Base-by-base conservation (phyloP, 2,888 invertebrate genomes). In the Acleris holmiana region DNA sequence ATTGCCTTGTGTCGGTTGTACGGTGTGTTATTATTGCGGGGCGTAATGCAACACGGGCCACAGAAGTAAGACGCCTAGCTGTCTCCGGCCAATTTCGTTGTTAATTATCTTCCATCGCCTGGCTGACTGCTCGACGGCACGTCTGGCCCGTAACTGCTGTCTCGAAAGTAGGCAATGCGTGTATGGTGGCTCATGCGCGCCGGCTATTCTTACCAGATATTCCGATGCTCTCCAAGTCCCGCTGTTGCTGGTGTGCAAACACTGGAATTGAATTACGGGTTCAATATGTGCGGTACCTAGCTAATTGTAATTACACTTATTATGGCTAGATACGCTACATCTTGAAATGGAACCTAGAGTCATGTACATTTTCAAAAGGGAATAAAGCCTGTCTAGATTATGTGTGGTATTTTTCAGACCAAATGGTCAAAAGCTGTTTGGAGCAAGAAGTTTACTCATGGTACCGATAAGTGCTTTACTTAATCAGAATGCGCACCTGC, bases 1-100 rank as follows among this genome's bases (percentile, higher is more conserved):
- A 88, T 89, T 87, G 82, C 82, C 78, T 79, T 77, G 79, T 77
- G 82, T 85, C 75, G 76, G 81, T 76, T 73, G 79, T 81, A 73
- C 73, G 79, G 79, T 83, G 78, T 85, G 82, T 84, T 85, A 86
- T 88, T 86, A 89, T 86, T 87, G 84, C 85, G 85, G 82, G 77
- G 84, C 77, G 84, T 82, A 83, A 83, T 84, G 83, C 86, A 81
- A 81, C 79, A 72, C 79, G 80, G 80, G 80, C 79, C 78, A 76
- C 79, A 86, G 79, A 89, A 89, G 90, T 90, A 88, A 89, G 88
- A 83, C 90, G 87, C 72, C 85, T 90, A 89, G 89, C 90, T 90
- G 90, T 90, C 89, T 89, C 85, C 79, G 84, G 77, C 77, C 86
- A 89, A 87, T 90, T 89, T 89, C 74, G 81, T 85, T 81, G 84